These are phyloP conservation scores for Macroglossus sobrinus DNA, from an alignment of 2,113 vertebrate genomes.

Conservation along the genomic window DNA sequence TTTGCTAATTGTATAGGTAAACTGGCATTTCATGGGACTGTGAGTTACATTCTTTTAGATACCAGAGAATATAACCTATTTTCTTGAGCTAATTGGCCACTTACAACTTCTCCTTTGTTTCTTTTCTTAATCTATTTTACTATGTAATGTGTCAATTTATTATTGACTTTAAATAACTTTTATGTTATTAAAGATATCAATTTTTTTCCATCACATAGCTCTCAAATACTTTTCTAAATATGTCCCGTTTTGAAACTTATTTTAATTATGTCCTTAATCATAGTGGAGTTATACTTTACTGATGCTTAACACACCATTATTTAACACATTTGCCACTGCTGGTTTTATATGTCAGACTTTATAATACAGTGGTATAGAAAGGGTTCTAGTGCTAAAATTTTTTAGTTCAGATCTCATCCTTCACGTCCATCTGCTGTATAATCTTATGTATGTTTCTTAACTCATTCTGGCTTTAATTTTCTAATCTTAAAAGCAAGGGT, in stretches of 20 bases:
- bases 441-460: neutral
- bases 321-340: neutral
- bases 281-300: neutral
- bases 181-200: neutral
- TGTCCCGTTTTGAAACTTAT: neutral
- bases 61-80: neutral
- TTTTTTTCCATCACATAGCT: neutral
- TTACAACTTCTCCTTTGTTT: neutral
- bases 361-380: neutral
- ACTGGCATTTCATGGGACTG: neutral
- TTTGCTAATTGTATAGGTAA: neutral
- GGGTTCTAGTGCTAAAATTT: neutral
- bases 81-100: neutral
- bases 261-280: neutral
- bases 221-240: neutral
- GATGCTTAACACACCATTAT: neutral
- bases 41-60: neutral
- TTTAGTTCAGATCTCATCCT: neutral
- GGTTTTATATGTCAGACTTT: neutral
- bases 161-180: neutral
- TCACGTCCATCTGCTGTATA: neutral
- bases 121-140: neutral
- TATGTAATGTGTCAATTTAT: neutral
- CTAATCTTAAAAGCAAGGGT: neutral
- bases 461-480: neutral